These are phyloP conservation scores for Campoletis raptor DNA, from an alignment of 2,888 invertebrate species.

Conservation along the genomic window DNA sequence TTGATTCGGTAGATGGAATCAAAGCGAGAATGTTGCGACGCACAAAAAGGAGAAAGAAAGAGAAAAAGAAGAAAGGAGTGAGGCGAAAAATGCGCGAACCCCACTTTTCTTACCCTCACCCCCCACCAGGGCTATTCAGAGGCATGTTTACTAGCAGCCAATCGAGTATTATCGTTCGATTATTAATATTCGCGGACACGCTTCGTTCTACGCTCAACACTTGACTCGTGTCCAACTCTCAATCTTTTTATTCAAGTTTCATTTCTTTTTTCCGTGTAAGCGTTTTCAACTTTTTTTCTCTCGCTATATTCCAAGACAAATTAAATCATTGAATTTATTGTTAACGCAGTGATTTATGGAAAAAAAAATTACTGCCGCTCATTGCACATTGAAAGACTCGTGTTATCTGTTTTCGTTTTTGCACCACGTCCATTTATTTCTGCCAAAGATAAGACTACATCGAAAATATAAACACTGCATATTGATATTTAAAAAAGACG, in stretches of 20 bases:
- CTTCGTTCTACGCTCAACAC: background rate
- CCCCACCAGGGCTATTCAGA: background rate
- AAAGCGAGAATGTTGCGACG: conserved; percentile 61
- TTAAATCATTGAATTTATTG: background rate
- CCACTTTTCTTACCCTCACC: conserved; percentile 17
- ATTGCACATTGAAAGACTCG: background rate
- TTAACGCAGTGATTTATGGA: background rate
- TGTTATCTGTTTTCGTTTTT: background rate
- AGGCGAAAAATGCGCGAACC: conserved; percentile 48
- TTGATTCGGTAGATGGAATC: conserved; percentile 23
- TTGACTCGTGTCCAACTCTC: too few relatives aligned
- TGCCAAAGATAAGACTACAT: background rate
- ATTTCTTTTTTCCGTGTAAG: background rate
- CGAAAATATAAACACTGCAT: background rate
- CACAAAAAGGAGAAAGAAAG: conserved; percentile 5
- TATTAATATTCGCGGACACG: background rate
- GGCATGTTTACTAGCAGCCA: background rate
- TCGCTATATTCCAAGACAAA: background rate
- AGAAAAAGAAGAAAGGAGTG: background rate
- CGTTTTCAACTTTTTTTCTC: background rate
- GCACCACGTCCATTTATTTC: background rate
- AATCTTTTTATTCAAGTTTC: background rate
- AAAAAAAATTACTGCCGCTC: background rate
- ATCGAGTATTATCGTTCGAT: background rate
- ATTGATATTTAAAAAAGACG: background rate